Evolutionary conservation across 2,888 invertebrate genomes (phyloP), one percentile per base, ranked within the genome.

Genomic region (Cryptocephalus moraei): DNA sequence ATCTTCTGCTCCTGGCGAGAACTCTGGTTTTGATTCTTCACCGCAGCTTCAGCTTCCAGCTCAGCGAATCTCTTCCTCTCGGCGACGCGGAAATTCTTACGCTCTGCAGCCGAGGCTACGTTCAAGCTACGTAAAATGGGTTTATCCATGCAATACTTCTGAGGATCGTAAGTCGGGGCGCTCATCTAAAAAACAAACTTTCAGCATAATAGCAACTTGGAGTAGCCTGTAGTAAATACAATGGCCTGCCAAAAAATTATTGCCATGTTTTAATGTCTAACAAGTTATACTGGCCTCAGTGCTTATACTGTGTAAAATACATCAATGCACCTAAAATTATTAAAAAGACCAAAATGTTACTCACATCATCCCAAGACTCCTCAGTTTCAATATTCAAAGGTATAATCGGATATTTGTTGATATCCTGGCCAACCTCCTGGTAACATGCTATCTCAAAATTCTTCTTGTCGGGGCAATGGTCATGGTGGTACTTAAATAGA

Each of bases 331-430:
- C 22, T 14, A 41, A 14, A 10, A 43, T 44, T 9, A 45, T 3
- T 9, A 31, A 9, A n/a, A n/a, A n/a, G n/a, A 4, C 31, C 14
- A 13, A 9, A 31, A 45, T 12, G 34, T 38, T 39, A 56, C 59
- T 57, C 58, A 64, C 65, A 51, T 59, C 52, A 46, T 65, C 65
- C 67, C 67, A 67, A 45, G 48, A 51, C 31, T 62, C 61, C 11
- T 61, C 63, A 6, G 51, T 33, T 2, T 49, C 33, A 8, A 58
- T 50, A 11, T 53, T 41, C 1, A 48, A 8, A n/a, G 53, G 56
- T 3, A 49, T 33, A 8, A 56, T 38, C 2, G 54, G 52, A 49
- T 39, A 58, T 32, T 47, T 53, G 13, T 49, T 39, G 3, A 47
- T 32, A 6, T 52, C 45, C 9, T 14, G 34, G 8, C 49, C 46